A percentile compares a stretch with the other conserved stretches of the same genome.
Conservation (phyloP, 2,113 vertebrate species). For the Catharus minimus region DNA sequence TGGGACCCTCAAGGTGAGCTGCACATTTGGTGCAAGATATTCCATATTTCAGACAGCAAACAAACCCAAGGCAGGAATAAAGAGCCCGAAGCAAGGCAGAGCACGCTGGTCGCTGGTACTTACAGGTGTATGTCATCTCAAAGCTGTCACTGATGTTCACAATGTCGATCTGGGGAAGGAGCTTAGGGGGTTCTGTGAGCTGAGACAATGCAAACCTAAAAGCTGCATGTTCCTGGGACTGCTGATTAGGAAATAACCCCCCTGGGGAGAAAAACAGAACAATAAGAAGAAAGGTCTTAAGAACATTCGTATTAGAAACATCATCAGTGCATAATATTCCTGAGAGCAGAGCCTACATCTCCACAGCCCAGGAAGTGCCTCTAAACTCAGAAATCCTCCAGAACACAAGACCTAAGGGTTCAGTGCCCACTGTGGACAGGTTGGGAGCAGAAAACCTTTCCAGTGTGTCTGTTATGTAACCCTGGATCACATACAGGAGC, state of each 20-base stretch:
- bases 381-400: background rate
- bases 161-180: conserved; percentile 98
- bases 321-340: background rate
- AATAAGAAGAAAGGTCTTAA: background rate
- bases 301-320: accelerated
- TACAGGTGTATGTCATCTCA: conserved; percentile 98
- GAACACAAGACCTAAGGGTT: accelerated
- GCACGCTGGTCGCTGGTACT: conserved; percentile 65
- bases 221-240: conserved; percentile 98
- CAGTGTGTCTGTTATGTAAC: background rate
- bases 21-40: background rate
- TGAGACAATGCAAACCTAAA: conserved; percentile 96
- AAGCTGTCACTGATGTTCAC: conserved; percentile 98
- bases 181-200: conserved; percentile 96
- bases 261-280: conserved; percentile 74
- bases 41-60: background rate
- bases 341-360: background rate
- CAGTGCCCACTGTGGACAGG: accelerated
- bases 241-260: conserved; percentile 93
- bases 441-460: background rate
- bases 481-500: background rate
- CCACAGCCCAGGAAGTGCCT: background rate
- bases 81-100: background rate
- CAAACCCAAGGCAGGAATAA: background rate
- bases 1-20: background rate